These are phyloP conservation scores for Zaprionus taronus DNA, from an alignment of 1,140 invertebrate genomes.

Conservation along the genomic window DNA sequence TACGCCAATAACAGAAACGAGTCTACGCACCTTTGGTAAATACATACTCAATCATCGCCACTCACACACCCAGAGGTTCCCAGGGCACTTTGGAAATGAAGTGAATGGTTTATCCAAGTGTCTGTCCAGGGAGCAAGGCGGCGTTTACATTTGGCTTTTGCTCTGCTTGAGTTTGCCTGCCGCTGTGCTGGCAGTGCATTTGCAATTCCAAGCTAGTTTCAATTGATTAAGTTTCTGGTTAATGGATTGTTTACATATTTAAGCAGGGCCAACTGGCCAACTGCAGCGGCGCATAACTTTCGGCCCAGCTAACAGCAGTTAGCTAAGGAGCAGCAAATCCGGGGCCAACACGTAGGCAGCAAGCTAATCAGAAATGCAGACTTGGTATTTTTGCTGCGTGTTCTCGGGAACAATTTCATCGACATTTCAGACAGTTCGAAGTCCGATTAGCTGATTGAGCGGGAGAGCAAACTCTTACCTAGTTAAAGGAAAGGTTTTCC, in stretches of 20 bases:
- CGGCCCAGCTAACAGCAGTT: constrained; percentile 5
- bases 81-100: constrained; percentile 60
- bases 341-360: constrained; percentile 31
- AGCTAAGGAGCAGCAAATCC: constrained; percentile 18
- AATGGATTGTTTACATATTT: constrained; percentile 80
- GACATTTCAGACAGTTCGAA: constrained; percentile 2
- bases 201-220: constrained; percentile 76
- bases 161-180: neutral
- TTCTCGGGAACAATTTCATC: constrained; percentile 3
- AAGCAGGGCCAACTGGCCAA: constrained; percentile 33
- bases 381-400: neutral
- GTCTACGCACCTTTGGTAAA: constrained; percentile 59
- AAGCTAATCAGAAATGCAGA: constrained; percentile 53
- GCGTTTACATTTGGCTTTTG: constrained; percentile 58
- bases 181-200: constrained; percentile 72
- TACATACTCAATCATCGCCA: constrained; percentile 62
- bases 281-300: constrained; percentile 48
- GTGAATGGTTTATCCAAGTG: constrained; percentile 37
- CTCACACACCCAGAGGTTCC: constrained; percentile 47
- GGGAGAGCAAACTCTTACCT: neutral
- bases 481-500: too few relatives aligned
- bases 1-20: constrained; percentile 46
- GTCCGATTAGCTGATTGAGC: neutral
- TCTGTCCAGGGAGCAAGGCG: constrained; percentile 25
- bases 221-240: constrained; percentile 82